A percentile compares a stretch with the other conserved stretches of the same genome.
These are phyloP conservation scores for Rutilus rutilus DNA, from an alignment of 2,113 vertebrate species.

Conservation along the genomic window DNA sequence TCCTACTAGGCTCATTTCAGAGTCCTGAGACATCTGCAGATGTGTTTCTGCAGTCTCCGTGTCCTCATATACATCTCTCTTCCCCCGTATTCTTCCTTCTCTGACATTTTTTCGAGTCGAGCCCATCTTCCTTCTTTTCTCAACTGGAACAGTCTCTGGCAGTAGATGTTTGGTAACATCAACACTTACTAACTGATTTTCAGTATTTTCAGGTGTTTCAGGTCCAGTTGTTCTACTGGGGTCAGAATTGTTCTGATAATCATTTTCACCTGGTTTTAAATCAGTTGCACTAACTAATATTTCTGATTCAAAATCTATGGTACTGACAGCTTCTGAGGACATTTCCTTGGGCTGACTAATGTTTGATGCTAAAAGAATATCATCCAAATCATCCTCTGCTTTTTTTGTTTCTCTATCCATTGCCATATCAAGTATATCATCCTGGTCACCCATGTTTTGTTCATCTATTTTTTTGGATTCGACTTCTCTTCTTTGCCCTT, in stretches of 20 bases:
- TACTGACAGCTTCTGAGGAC: conserved; percentile 8
- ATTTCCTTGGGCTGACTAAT: not conserved
- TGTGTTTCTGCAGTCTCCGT: not conserved
- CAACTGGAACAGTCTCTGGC: not conserved
- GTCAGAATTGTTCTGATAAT: not conserved
- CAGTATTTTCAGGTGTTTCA: conserved; percentile 2
- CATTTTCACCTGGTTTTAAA: not conserved
- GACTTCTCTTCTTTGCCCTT: not conserved
- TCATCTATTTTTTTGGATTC: not conserved
- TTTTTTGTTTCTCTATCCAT: conserved; percentile 6
- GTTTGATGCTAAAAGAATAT: not conserved
- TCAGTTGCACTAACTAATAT: not conserved
- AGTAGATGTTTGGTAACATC: conserved; percentile 9
- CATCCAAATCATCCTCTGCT: not conserved
- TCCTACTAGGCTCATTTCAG: not conserved
- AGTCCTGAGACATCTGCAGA: not conserved
- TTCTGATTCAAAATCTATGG: not conserved
- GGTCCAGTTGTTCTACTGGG: not conserved
- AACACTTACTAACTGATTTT: not conserved
- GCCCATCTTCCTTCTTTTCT: conserved; percentile 43
- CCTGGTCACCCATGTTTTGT: not conserved
- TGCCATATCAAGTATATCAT: not conserved
- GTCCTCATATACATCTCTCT: not conserved
- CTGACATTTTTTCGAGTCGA: conserved; percentile 32
- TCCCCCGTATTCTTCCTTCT: not conserved